Evolutionary conservation across 1,140 invertebrate genomes (phyloP).

Genomic region (Bradynema listronoti): DNA sequence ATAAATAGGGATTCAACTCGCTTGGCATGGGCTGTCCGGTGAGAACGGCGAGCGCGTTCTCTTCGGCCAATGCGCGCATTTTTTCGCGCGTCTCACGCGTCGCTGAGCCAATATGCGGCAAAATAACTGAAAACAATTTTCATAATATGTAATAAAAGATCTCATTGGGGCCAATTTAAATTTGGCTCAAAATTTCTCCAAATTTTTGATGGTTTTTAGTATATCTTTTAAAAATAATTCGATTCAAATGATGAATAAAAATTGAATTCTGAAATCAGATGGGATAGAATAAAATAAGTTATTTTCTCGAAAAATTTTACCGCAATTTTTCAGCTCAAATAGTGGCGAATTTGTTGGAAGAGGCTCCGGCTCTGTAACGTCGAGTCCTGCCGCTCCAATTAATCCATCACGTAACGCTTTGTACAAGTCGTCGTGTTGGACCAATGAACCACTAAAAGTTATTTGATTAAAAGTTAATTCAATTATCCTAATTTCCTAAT

Average conservation of each 20-base stretch:
- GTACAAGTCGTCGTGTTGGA: conserved; percentile 73
- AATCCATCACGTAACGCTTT: conserved; percentile 68
- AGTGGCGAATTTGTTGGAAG: conserved; percentile 74
- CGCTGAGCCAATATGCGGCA: conserved; percentile 91
- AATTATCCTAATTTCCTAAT: no score
- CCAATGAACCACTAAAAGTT: conserved; percentile 63
- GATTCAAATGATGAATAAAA: background rate
- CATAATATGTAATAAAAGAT: background rate
- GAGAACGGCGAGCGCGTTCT: conserved; percentile 74
- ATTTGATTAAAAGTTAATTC: conserved; percentile 1
- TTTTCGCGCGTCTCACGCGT: conserved; percentile 70
- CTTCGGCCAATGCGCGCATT: conserved; percentile 77
- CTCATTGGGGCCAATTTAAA: background rate
- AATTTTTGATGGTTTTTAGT: background rate
- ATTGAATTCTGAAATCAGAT: conserved; percentile 18
- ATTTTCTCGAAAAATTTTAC: no score
- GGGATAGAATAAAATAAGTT: no score
- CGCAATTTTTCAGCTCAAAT: conserved; percentile 72
- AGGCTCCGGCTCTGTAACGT: conserved; percentile 86
- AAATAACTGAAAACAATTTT: conserved; percentile 65
- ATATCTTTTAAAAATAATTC: background rate
- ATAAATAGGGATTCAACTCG: no score
- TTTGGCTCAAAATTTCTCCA: background rate
- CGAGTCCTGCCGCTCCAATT: conserved; percentile 79
- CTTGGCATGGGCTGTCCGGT: conserved; percentile 35